Conservation (phyloP, 2,113 vertebrate genomes). For the Catharus minimus region DNA sequence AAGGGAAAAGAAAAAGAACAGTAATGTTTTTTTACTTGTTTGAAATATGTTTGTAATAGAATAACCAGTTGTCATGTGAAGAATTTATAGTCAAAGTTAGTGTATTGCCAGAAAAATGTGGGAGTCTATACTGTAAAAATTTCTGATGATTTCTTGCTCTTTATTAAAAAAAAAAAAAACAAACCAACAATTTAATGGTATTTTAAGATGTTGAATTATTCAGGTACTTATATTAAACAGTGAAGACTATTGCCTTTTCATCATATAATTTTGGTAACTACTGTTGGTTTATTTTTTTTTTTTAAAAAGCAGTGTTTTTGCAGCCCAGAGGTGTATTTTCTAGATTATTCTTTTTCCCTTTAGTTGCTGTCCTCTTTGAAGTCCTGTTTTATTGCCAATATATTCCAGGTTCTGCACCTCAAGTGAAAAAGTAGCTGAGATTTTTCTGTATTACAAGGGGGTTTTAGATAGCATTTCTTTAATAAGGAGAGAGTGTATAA, state of each 20-base stretch:
- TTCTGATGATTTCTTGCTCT: background rate
- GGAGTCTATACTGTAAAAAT: background rate
- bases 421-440: background rate
- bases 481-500: background rate
- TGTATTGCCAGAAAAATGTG: background rate
- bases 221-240: background rate
- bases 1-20: background rate
- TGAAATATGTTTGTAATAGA: background rate
- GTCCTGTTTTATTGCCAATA: background rate
- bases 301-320: background rate
- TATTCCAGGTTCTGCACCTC: background rate
- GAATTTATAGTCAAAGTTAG: background rate
- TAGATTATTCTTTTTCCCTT: background rate
- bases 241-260: background rate
- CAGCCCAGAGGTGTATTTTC: background rate
- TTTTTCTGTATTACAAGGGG: background rate
- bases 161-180: background rate
- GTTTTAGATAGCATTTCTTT: conserved; percentile 31
- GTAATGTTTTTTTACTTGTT: background rate
- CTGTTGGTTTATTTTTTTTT: background rate
- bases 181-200: background rate
- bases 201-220: background rate
- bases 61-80: background rate
- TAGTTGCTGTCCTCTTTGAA: background rate
- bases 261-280: background rate